phyloP scores from a whole-genome alignment of 2,113 vertebrate genomes.

The Egretta garzetta region DNA sequence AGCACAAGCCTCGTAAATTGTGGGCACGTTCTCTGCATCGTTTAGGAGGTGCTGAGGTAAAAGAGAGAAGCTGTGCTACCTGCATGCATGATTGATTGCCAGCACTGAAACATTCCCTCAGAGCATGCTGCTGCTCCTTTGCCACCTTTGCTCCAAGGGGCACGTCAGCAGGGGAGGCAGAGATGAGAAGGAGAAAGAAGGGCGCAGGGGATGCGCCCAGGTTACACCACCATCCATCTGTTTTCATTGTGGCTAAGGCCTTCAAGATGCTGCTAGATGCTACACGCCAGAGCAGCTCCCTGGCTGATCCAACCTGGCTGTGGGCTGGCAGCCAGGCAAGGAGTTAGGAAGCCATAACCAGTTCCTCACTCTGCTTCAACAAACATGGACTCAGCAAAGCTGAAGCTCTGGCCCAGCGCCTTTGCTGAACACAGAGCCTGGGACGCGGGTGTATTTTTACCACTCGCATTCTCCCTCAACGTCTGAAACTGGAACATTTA shows the following conservation, averaged over 20 bases:
- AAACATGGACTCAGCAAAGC: slow-evolving; percentile 24
- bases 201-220: neutral
- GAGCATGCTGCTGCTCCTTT: accelerated
- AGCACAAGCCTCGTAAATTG: slow-evolving; percentile 5
- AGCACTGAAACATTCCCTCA: neutral
- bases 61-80: slow-evolving; percentile 4
- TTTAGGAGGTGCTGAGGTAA: slow-evolving; percentile 8
- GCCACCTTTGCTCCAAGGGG: neutral
- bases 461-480: neutral
- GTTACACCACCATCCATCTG: accelerated
- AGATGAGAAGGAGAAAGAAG: neutral
- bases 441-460: neutral
- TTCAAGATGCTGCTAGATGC: neutral
- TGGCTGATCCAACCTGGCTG: neutral
- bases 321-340: neutral
- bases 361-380: neutral
- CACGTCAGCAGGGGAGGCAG: neutral
- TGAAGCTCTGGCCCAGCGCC: neutral
- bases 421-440: neutral
- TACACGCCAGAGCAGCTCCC: neutral
- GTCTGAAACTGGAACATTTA: neutral
- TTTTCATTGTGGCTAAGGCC: neutral
- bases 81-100: neutral
- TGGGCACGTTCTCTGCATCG: neutral
- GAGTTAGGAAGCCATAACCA: neutral